Evolutionary conservation across 30 jellyfish, hydroid and myxozoan species (phyloP).

Genomic region (Aurelia aurita): DNA sequence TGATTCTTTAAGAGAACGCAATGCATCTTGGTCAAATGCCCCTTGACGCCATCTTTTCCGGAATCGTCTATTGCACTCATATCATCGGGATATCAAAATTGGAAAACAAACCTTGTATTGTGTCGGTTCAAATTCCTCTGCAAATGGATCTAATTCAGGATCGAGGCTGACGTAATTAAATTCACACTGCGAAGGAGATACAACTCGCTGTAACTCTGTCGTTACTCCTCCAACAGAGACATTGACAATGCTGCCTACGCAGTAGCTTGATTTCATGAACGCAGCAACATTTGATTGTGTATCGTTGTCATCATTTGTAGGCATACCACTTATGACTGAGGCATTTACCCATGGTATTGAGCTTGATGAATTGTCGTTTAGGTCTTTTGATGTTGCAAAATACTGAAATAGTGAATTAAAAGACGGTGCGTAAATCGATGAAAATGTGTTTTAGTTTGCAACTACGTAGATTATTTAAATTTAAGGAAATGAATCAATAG

Average conservation of each 20-base stretch:
- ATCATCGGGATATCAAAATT: no score
- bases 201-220: slow-evolving; percentile 88
- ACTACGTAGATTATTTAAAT: no score
- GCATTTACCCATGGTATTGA: slow-evolving; percentile 93
- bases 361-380: slow-evolving; percentile 78
- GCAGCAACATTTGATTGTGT: slow-evolving; percentile 65
- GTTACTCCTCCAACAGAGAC: slow-evolving; percentile 79
- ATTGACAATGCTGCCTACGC: slow-evolving; percentile 89
- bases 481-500: no score
- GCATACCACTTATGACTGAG: slow-evolving; percentile 72
- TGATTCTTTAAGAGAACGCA: no score
- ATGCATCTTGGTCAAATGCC: no score
- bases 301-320: slow-evolving; percentile 23
- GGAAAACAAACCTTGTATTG: slow-evolving; percentile 45
- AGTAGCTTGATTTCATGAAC: slow-evolving; percentile 79
- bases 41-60: no score
- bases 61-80: no score
- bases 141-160: slow-evolving; percentile 96
- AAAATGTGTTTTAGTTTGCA: no score
- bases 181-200: slow-evolving; percentile 90
- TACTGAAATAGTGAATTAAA: slow-evolving; percentile 56
- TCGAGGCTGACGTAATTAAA: slow-evolving; percentile 90
- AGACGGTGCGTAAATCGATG: no score
- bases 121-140: slow-evolving; percentile 90
- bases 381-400: slow-evolving; percentile 78